A percentile compares a stretch with the other conserved stretches of the same genome.
Conservation (phyloP, 2,113 vertebrate genomes). For the Albula glossodonta region DNA sequence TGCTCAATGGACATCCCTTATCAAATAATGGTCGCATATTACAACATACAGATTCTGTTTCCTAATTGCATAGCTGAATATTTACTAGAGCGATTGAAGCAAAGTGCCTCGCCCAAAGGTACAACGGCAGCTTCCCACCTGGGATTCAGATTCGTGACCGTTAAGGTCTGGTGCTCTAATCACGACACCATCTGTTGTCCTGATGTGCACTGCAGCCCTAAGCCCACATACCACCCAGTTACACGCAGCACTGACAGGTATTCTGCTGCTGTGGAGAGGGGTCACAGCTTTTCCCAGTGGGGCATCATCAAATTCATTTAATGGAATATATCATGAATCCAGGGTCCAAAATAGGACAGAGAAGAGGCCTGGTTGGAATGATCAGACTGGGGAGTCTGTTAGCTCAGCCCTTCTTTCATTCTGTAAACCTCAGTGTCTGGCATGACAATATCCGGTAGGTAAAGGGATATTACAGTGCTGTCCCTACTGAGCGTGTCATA, state of each 20-base stretch:
- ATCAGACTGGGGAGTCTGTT: not conserved
- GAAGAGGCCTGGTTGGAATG: not conserved
- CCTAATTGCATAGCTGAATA: not conserved
- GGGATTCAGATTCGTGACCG: not conserved
- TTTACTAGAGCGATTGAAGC: not conserved
- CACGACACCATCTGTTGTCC: not conserved
- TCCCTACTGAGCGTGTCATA: not conserved
- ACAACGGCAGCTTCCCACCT: not conserved
- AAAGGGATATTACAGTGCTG: not conserved
- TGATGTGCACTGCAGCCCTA: not conserved
- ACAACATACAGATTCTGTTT: not conserved
- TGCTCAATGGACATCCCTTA: not conserved
- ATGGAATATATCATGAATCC: not conserved
- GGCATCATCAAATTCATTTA: not conserved
- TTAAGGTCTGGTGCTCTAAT: constrained; percentile 2
- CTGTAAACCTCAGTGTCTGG: not conserved
- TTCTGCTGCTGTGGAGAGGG: not conserved
- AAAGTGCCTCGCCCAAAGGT: not conserved
- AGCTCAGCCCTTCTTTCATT: not conserved
- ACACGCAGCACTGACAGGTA: not conserved
- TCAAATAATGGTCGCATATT: not conserved
- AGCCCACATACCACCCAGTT: not conserved
- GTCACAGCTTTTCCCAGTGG: not conserved
- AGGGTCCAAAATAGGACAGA: not conserved
- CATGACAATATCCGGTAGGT: not conserved